Percentiles rank a stretch among this genome's conserved stretches.
Evolutionary conservation across 1,140 invertebrate genomes (phyloP).

Genomic region (Delia radicum): DNA sequence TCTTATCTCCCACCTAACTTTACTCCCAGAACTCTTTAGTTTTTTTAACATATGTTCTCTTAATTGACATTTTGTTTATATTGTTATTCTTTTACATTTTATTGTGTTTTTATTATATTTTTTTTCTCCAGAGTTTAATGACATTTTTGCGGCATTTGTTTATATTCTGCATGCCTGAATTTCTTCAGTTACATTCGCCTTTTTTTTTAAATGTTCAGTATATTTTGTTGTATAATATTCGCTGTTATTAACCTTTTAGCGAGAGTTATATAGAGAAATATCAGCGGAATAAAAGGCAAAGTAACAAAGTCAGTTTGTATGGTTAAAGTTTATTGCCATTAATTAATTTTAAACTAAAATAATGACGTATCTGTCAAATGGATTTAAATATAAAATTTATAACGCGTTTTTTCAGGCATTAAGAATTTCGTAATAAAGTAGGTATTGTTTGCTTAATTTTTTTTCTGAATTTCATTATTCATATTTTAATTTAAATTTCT

Average conservation of each 20-base stretch:
- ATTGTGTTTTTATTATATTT: slow-evolving; percentile 43
- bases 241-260: neutral
- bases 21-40: neutral
- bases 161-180: slow-evolving; percentile 13
- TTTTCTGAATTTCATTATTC: too few relatives aligned
- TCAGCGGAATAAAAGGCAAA: neutral
- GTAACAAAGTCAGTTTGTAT: neutral
- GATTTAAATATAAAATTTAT: neutral
- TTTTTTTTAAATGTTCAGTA: neutral
- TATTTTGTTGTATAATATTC: neutral
- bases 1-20: neutral
- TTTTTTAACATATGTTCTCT: slow-evolving; percentile 21
- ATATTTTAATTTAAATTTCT: too few relatives aligned
- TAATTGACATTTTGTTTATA: slow-evolving; percentile 7
- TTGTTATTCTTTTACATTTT: neutral
- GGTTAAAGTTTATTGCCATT: neutral
- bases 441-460: too few relatives aligned
- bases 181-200: neutral
- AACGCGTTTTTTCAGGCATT: neutral
- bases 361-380: neutral
- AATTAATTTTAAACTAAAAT: neutral
- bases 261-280: neutral
- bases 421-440: neutral
- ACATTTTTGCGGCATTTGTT: slow-evolving; percentile 48
- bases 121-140: slow-evolving; percentile 55